phyloP scores from a whole-genome alignment of 2,888 invertebrate species.

The Zygogramma bicolorata region DNA sequence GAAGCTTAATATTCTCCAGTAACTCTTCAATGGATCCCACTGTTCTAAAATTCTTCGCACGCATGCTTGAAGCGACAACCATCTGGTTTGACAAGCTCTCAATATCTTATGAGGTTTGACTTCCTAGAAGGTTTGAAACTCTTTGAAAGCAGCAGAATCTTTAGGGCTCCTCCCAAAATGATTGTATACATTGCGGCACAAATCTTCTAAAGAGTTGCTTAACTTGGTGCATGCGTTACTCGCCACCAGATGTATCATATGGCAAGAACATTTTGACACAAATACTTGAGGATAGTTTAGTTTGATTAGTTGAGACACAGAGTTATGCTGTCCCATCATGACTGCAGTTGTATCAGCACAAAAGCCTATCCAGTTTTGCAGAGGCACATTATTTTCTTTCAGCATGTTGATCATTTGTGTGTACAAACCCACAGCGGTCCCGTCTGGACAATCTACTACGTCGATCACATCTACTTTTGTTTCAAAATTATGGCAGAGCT shows the following conservation, averaged over 20 bases:
- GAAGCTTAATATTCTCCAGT: constrained; percentile 13
- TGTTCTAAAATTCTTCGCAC: constrained; percentile 17
- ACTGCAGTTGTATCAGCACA: constrained; percentile 11
- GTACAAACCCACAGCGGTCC: constrained; percentile 15
- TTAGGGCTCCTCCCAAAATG: constrained; percentile 11
- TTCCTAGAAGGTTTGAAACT: constrained; percentile 13
- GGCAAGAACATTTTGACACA: constrained; percentile 5
- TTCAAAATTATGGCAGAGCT: constrained; percentile 16
- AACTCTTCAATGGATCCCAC: constrained; percentile 13
- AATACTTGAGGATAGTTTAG: constrained; percentile 16
- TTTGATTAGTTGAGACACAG: constrained; percentile 17
- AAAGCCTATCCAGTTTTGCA: constrained; percentile 14
- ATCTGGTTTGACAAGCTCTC: constrained; percentile 12
- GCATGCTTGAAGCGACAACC: constrained; percentile 12
- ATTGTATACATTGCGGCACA: constrained; percentile 15
- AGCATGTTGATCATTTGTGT: constrained; percentile 15
- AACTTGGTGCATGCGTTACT: constrained; percentile 13
- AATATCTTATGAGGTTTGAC: constrained; percentile 17
- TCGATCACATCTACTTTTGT: constrained; percentile 17
- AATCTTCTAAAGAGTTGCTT: constrained; percentile 18
- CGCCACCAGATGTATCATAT: constrained; percentile 12
- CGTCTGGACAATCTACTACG: constrained; percentile 14
- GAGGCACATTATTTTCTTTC: constrained; percentile 15
- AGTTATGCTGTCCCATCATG: constrained; percentile 18
- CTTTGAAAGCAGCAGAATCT: constrained; percentile 14